Conservation (phyloP, 1,140 invertebrate species). For the Platorchestia sp. region DNA sequence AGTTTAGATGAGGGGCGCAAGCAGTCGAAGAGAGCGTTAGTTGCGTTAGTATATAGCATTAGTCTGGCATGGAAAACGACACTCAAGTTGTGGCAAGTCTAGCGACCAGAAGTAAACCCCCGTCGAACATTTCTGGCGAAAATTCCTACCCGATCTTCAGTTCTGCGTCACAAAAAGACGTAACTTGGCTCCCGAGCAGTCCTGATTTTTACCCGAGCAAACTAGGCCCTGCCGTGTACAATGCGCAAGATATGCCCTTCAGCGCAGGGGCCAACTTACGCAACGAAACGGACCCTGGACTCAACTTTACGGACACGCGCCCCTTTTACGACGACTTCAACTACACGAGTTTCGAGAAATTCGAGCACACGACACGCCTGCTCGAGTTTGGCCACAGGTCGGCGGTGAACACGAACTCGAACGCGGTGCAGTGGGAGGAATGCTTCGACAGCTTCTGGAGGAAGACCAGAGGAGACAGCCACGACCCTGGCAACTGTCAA, state of each 20-base stretch:
- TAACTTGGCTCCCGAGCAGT: neutral
- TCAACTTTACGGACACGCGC: neutral
- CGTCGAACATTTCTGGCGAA: neutral
- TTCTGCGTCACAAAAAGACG: neutral
- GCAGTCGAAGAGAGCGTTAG: neutral
- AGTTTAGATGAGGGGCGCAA: no score
- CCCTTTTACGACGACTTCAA: neutral
- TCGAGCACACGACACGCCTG: neutral
- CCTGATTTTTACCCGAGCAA: neutral
- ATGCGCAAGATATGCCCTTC: neutral
- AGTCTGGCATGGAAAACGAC: neutral
- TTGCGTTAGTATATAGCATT: neutral
- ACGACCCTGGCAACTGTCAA: slow-evolving; percentile 66
- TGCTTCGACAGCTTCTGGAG: slow-evolving; percentile 3
- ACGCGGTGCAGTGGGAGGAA: neutral
- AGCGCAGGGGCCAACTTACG: neutral
- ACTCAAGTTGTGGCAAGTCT: neutral
- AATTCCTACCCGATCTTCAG: neutral
- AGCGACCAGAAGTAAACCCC: neutral
- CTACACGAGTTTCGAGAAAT: neutral
- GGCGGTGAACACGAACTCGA: neutral
- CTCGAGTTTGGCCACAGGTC: neutral
- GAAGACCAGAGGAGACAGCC: neutral
- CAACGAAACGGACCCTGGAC: neutral
- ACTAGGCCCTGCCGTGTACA: neutral